Evolutionary conservation across 2,113 vertebrate species (phyloP).

Genomic region (Gymnarchus niloticus): DNA sequence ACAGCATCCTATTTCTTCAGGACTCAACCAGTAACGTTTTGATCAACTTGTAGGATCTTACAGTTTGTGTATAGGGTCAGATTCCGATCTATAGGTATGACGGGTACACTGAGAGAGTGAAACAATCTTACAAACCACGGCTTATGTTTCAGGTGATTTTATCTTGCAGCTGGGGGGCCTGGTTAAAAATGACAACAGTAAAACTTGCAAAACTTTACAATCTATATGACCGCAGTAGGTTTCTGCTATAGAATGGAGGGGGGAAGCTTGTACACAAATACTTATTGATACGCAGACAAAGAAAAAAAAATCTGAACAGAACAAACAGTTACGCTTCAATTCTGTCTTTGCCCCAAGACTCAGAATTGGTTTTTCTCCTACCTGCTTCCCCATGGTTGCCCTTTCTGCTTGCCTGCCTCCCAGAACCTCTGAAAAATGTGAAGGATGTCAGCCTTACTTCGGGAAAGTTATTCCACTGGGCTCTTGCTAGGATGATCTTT

Average conservation of each 20-base stretch:
- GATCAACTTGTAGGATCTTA: not conserved
- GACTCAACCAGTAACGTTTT: not conserved
- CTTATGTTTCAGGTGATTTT: not conserved
- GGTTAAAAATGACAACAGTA: not conserved
- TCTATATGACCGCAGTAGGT: too few species aligned
- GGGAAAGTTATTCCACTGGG: not conserved
- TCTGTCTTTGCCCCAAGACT: not conserved
- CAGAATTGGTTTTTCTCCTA: not conserved
- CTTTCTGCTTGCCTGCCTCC: not conserved
- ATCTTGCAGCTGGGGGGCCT: not conserved
- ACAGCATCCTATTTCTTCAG: not conserved
- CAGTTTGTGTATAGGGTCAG: not conserved
- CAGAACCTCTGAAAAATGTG: not conserved
- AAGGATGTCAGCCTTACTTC: not conserved
- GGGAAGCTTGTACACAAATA: not conserved
- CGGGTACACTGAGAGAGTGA: not conserved
- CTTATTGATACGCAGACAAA: not conserved
- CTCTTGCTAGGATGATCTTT: not conserved
- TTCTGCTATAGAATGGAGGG: not conserved
- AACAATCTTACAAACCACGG: not conserved
- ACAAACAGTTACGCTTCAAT: not conserved
- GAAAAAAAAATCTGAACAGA: not conserved
- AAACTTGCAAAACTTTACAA: not conserved
- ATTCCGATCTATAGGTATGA: not conserved
- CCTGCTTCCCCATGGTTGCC: constrained; percentile 6